phyloP scores from a whole-genome alignment of 2,113 vertebrate species.

The Monarcha castaneiventris region DNA sequence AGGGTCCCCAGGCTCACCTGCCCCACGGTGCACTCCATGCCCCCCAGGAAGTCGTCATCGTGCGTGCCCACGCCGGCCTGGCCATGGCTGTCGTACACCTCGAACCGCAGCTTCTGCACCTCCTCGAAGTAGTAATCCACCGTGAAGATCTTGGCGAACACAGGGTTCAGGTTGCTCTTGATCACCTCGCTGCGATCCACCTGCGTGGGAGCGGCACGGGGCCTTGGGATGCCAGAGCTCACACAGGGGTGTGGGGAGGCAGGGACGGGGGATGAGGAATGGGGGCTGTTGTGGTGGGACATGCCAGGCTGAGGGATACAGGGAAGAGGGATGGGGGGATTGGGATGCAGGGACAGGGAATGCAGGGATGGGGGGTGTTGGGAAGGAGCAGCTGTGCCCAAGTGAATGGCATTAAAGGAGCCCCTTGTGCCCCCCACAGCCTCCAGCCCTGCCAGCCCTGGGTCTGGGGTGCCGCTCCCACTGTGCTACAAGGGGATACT shows the following conservation, averaged over 20 bases:
- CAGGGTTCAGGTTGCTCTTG: slow-evolving; percentile 91
- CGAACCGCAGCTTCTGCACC: slow-evolving; percentile 92
- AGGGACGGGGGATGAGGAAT: not conserved
- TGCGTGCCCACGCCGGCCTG: slow-evolving; percentile 82
- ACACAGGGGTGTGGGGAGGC: accelerated
- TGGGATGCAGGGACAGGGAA: not conserved
- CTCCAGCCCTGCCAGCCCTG: not conserved
- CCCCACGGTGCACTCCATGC: slow-evolving; percentile 90
- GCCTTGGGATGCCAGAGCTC: not conserved
- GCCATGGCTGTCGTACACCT: slow-evolving; percentile 91
- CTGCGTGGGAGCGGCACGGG: slow-evolving; percentile 26
- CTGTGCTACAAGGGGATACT: not conserved
- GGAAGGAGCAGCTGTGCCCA: not conserved
- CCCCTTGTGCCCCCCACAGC: not conserved
- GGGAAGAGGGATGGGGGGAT: not conserved
- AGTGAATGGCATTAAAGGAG: accelerated
- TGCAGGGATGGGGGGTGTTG: not conserved
- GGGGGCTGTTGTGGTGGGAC: not conserved
- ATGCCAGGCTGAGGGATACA: not conserved
- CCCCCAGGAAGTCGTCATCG: slow-evolving; percentile 91
- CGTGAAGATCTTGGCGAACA: slow-evolving; percentile 90
- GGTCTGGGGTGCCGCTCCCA: accelerated
- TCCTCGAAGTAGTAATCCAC: slow-evolving; percentile 95
- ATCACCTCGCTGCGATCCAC: slow-evolving; percentile 93
- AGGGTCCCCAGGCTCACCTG: slow-evolving; percentile 74